Base-by-base conservation (phyloP, 2,113 vertebrate species). In the Reinhardtius hippoglossoides region DNA sequence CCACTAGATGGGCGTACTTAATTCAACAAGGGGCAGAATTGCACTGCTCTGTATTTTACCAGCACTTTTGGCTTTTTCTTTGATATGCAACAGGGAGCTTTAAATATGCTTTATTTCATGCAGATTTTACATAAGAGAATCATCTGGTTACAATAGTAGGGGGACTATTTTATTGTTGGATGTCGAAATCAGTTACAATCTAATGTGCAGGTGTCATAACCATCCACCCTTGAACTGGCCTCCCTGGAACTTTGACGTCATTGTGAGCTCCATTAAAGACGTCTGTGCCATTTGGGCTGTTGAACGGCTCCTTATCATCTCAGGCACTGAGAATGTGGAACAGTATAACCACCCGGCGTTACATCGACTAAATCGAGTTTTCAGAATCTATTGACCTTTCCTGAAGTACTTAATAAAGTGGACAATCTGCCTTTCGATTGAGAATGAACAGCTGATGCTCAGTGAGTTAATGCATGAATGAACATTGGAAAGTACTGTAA, bases 141-240 rank as follows among this genome's bases (percentile, higher is more conserved):
- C 42, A 44, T 14, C 42, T 44, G 5, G 14, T 62, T 4, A 35
- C 46, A 59, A 74, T 7, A 70, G 21, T 1, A 7, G 8, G 4
- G 0, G n/a, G 3, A 57, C 18, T 1, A 2, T 26, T 56, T 21
- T 58, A 42, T 27, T 71, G n/a, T 20, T 60, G 5, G 23, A 76
- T 64, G 20, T 67, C 44, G 78, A 73, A 56, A 77, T 68, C 21
- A 57, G 80, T 74, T 75, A 63, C 54, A 76, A 78, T 40, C 42
- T 52, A 78, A 80, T 74, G 62, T 74, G 42, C 44, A n/a, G 18
- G 23, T 58, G 44, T 54, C 35, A 85, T 91, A 76, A 88, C 74
- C 35, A 65, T 44, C 59, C 75, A 88, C 79, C 87, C 79, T 88
- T 92, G 88, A 89, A 79, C 86, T 76, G 57, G 37, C 9, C 70